phyloP scores from a whole-genome alignment of 1,140 invertebrate species.

The Philotrypesis tridentata region DNA sequence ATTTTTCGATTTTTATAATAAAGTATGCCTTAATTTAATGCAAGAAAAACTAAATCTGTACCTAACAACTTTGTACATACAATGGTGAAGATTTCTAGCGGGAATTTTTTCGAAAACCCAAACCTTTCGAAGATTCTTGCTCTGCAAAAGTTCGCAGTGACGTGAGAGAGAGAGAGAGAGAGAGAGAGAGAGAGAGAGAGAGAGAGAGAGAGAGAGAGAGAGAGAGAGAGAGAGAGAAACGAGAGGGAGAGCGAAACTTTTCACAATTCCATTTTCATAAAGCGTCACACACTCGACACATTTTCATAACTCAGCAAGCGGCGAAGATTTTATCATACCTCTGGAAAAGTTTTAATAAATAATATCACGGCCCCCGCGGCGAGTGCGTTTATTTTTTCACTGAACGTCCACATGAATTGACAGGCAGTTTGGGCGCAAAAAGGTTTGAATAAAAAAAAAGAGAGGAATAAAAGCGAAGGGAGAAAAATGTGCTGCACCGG shows the following conservation, averaged over 20 bases:
- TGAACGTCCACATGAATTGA: conserved; percentile 30
- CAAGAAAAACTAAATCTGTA: too few species aligned
- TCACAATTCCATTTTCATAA: conserved; percentile 28
- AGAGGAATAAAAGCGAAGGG: not conserved
- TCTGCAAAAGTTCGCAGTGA: too few species aligned
- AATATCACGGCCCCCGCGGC: conserved; percentile 27
- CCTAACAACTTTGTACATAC: too few species aligned
- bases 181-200: too few species aligned
- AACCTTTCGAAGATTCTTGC: too few species aligned
- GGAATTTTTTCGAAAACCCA: too few species aligned
- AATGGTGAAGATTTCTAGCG: too few species aligned
- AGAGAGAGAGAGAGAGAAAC: too few species aligned
- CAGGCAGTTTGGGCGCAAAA: conserved; percentile 26
- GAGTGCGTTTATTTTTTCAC: not conserved
- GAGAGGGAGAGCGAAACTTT: conserved; percentile 22
- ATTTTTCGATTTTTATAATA: too few species aligned
- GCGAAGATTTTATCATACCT: conserved; percentile 39
- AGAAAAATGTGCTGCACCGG: not conserved
- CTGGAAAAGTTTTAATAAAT: conserved; percentile 35
- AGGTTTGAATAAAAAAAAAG: conserved; percentile 28
- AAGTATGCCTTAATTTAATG: too few species aligned
- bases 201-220: too few species aligned
- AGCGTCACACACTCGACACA: not conserved
- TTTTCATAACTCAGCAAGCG: conserved; percentile 29
- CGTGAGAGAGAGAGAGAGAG: too few species aligned